Base-by-base conservation (phyloP, 2,797 vertebrate species). In the Tokudaia muenninki region DNA sequence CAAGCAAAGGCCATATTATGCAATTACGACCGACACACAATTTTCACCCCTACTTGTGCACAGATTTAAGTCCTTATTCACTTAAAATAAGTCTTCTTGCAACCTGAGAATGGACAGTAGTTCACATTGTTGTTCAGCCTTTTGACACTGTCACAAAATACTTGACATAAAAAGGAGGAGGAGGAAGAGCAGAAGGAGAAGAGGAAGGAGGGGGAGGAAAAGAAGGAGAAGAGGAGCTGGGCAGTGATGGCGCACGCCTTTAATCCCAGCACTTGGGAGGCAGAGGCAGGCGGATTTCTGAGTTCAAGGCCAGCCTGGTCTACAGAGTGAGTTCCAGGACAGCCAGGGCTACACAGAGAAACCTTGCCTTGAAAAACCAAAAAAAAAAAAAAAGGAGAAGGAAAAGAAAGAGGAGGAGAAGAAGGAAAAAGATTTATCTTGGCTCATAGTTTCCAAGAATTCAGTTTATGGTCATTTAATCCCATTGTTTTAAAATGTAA, bases 301-400 rank as follows among this genome's bases (percentile, higher is more conserved):
- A n/a, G n/a, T n/a, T n/a, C n/a, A n/a, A n/a, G n/a, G n/a, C n/a
- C n/a, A n/a, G n/a, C n/a, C n/a, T n/a, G n/a, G n/a, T n/a, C n/a
- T n/a, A n/a, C n/a, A n/a, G n/a, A n/a, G n/a, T n/a, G n/a, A n/a
- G n/a, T n/a, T n/a, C n/a, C n/a, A n/a, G n/a, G n/a, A n/a, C n/a
- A n/a, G n/a, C n/a, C n/a, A n/a, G n/a, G n/a, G n/a, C n/a, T n/a
- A n/a, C n/a, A n/a, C n/a, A n/a, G n/a, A n/a, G n/a, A n/a, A n/a
- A n/a, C n/a, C n/a, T n/a, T n/a, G n/a, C n/a, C n/a, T n/a, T n/a
- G n/a, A n/a, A n/a, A n/a, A n/a, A n/a, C n/a, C n/a, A n/a, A n/a
- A n/a, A n/a, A n/a, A n/a, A n/a, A n/a, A n/a, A n/a, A 0, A 67
- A 6, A 3, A 26, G 3, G 16, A n/a, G 3, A 74, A 74, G 1